Evolutionary conservation across 2,113 vertebrate species (phyloP).

Genomic region (Lonchura striata): DNA sequence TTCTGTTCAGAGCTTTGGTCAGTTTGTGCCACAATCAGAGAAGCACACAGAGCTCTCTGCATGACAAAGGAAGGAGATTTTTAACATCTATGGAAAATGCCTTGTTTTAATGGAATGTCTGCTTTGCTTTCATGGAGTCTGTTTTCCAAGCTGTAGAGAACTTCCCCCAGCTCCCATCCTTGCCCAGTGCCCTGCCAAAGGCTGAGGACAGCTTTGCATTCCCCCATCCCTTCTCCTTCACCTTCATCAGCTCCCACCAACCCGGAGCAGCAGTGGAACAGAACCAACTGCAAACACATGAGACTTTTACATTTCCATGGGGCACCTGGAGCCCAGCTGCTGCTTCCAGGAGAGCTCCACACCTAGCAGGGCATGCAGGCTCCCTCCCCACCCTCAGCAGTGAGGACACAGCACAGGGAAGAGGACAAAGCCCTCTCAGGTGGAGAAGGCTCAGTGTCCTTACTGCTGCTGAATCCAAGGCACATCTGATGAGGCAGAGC

Average conservation of each 20-base stretch:
- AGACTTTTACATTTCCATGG: not conserved
- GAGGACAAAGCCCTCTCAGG: not conserved
- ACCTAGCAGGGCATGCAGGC: not conserved
- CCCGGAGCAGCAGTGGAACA: not conserved
- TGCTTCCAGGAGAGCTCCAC: not conserved
- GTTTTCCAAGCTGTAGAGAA: not conserved
- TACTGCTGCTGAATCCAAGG: not conserved
- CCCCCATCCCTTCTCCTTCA: not conserved
- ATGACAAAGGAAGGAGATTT: not conserved
- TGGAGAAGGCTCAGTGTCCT: not conserved
- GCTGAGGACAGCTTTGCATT: not conserved
- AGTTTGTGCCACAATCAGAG: not conserved
- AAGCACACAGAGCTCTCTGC: not conserved
- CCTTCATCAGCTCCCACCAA: not conserved
- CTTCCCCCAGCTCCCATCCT: not conserved
- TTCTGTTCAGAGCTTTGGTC: not conserved
- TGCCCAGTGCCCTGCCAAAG: not conserved
- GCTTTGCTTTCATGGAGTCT: not conserved
- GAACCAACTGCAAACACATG: fast-evolving
- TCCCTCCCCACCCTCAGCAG: not conserved
- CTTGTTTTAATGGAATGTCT: not conserved
- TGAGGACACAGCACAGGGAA: not conserved
- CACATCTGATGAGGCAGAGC: not conserved
- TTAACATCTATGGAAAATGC: not conserved
- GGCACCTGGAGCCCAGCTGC: not conserved